phyloP scores from a whole-genome alignment of 2,113 vertebrate genomes.

The Hyaena hyaena region DNA sequence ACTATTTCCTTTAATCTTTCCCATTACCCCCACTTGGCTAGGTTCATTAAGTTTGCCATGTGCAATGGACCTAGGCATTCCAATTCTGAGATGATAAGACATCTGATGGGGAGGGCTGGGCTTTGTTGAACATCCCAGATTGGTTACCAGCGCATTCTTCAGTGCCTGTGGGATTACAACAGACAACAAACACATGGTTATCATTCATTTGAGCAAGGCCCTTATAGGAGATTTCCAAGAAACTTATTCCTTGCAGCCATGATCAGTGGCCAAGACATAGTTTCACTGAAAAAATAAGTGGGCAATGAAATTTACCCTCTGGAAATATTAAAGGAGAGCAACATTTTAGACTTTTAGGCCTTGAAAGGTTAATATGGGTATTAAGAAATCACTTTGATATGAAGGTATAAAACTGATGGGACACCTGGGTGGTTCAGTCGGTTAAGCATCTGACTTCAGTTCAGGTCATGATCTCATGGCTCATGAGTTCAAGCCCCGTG shows the following conservation, averaged over 20 bases:
- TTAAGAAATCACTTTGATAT: background rate
- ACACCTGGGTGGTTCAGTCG: no score
- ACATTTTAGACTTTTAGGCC: background rate
- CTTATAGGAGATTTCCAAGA: background rate
- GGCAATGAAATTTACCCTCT: background rate
- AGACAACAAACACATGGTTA: background rate
- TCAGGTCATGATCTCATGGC: no score
- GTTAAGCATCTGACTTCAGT: no score
- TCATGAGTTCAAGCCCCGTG: no score
- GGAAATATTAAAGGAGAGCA: background rate
- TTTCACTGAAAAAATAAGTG: background rate
- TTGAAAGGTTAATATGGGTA: background rate
- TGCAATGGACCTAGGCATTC: background rate
- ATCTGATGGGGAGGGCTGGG: no score
- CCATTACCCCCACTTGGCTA: background rate
- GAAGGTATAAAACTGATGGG: background rate
- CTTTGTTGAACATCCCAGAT: background rate
- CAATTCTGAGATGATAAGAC: background rate
- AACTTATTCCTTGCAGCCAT: background rate
- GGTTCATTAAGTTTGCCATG: background rate
- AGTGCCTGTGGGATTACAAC: background rate
- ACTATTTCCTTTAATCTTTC: slow-evolving; percentile 2
- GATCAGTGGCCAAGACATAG: background rate
- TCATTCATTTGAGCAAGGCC: background rate
- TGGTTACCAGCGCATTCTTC: background rate